Percentiles rank a stretch among this genome's conserved stretches.
phyloP scores from a whole-genome alignment of 2,113 vertebrate genomes.

The Anthoscopus minutus region DNA sequence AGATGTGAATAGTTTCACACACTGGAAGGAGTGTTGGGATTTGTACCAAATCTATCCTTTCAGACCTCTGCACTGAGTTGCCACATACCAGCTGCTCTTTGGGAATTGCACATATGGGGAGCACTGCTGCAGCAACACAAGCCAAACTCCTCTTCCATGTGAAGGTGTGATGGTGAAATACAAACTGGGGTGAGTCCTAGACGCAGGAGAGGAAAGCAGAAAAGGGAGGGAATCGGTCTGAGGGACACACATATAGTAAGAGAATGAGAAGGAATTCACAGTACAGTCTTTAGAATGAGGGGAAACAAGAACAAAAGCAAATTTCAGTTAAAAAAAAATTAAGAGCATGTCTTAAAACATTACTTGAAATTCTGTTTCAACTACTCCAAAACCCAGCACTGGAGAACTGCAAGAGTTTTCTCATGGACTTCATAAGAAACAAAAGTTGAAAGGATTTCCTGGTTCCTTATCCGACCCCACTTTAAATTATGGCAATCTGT shows the following conservation, averaged over 20 bases:
- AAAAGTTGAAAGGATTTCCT: background rate
- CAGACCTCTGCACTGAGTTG: background rate
- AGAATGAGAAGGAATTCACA: background rate
- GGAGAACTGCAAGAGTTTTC: background rate
- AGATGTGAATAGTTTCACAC: background rate
- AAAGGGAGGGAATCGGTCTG: background rate
- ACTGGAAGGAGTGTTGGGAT: background rate
- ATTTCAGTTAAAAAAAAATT: background rate
- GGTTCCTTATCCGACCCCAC: background rate
- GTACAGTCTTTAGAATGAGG: background rate
- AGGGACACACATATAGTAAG: background rate
- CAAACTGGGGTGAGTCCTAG: background rate
- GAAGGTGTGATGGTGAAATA: background rate
- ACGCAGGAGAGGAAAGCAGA: background rate
- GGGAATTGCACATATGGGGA: fast-evolving
- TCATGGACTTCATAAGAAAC: background rate
- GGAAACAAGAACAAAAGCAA: background rate
- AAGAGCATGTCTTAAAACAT: background rate
- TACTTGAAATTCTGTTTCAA: background rate
- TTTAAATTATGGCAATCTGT: background rate
- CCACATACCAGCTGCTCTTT: background rate
- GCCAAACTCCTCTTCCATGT: background rate
- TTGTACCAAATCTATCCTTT: background rate
- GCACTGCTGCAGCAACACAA: background rate
- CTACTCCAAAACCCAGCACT: background rate